A percentile compares a stretch with the other conserved stretches of the same genome.
These are phyloP conservation scores for Cyprinodon variegatus DNA, from an alignment of 2,113 vertebrate genomes.

Conservation along the genomic window DNA sequence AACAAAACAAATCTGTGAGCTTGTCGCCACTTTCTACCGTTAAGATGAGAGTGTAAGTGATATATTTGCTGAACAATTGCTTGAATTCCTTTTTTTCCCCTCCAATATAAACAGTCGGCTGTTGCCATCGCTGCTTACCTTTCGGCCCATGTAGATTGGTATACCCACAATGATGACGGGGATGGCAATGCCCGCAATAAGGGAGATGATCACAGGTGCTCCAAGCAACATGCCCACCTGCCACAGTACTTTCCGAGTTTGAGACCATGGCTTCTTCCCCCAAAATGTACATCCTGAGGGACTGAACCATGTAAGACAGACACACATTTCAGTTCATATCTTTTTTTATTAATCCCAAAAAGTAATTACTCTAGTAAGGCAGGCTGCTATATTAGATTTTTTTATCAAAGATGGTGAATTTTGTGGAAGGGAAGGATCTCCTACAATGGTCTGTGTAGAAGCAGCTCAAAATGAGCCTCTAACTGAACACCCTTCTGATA, in stretches of 20 bases:
- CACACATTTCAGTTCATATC: neutral
- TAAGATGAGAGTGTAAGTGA: neutral
- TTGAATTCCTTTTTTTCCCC: neutral
- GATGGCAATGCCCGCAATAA: slow-evolving; percentile 86
- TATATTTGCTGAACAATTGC: neutral
- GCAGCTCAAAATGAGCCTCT: neutral
- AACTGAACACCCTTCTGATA: neutral
- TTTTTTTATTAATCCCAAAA: neutral
- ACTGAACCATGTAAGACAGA: slow-evolving; percentile 69
- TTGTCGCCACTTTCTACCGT: neutral
- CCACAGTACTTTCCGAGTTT: slow-evolving; percentile 87
- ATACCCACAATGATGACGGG: slow-evolving; percentile 88
- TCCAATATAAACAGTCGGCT: neutral
- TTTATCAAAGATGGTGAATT: neutral
- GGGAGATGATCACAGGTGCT: slow-evolving; percentile 87
- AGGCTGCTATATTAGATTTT: neutral
- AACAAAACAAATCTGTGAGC: neutral
- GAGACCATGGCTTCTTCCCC: slow-evolving; percentile 90
- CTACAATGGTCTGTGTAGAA: neutral
- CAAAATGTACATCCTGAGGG: slow-evolving; percentile 92
- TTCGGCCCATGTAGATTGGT: slow-evolving; percentile 89
- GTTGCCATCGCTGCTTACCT: slow-evolving; percentile 19
- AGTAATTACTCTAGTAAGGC: neutral
- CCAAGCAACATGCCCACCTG: slow-evolving; percentile 90
- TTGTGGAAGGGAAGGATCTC: neutral